Evolutionary conservation across 2,888 invertebrate species (phyloP).

Genomic region (Apeira syringaria): DNA sequence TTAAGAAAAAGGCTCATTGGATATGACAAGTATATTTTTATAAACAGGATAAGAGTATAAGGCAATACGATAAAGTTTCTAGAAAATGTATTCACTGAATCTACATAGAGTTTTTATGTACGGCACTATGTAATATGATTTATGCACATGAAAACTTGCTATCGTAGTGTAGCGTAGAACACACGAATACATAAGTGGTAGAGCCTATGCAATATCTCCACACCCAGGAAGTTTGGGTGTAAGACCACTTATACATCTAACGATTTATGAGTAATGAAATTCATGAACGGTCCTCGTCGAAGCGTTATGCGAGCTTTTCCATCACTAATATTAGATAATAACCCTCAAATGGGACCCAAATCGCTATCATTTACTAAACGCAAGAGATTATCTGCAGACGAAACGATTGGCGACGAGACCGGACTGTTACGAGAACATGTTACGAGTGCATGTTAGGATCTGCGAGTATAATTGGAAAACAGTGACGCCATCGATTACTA

Average conservation of each 20-base stretch:
- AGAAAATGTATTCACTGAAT: too few species aligned
- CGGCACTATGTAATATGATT: too few species aligned
- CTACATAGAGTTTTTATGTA: too few species aligned
- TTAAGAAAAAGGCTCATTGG: too few species aligned
- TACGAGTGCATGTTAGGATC: constrained; percentile 7
- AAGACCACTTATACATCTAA: constrained; percentile 37
- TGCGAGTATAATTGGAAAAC: constrained; percentile 6
- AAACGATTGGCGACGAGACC: constrained; percentile 7
- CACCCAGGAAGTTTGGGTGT: constrained; percentile 17
- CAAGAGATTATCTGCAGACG: constrained; percentile 18
- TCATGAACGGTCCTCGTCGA: constrained; percentile 52
- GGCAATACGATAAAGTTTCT: too few species aligned
- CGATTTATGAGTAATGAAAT: constrained; percentile 62
- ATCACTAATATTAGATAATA: constrained; percentile 58
- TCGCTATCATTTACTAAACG: constrained; percentile 36
- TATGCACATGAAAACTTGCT: too few species aligned
- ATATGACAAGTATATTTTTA: too few species aligned
- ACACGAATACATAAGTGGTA: not conserved
- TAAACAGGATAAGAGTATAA: too few species aligned
- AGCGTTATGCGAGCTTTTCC: constrained; percentile 50
- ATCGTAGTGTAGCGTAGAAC: not conserved
- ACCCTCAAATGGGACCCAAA: constrained; percentile 50
- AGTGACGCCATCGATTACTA: constrained; percentile 10
- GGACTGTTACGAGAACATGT: constrained; percentile 3
- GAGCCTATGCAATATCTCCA: not conserved